Evolutionary conservation across 2,888 invertebrate genomes (phyloP).

Genomic region (Microchrysa polita): DNA sequence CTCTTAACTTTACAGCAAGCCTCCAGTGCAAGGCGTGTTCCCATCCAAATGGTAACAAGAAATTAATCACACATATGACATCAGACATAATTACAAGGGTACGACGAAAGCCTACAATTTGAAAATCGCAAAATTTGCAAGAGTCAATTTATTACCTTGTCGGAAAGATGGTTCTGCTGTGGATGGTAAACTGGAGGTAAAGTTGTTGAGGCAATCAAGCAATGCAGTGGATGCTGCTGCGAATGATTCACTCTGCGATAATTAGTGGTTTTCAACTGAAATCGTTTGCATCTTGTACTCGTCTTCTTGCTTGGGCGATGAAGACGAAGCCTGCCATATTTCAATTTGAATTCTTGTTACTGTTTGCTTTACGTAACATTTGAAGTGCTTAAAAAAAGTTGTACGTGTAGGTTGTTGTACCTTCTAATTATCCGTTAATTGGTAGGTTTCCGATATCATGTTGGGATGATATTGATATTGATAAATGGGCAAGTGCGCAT

Average conservation of each 20-base stretch:
- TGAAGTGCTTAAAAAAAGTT: background rate
- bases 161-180: constrained; percentile 21
- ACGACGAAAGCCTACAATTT: background rate
- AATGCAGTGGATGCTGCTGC: background rate
- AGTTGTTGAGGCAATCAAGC: background rate
- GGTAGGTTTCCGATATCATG: constrained; percentile 21
- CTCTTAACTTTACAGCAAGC: too few species aligned
- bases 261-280: constrained; percentile 15
- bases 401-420: background rate
- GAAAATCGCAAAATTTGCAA: background rate
- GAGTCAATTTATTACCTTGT: constrained; percentile 1
- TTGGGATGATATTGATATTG: constrained; percentile 17
- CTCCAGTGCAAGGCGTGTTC: too few species aligned
- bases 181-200: background rate
- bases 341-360: constrained; percentile 24
- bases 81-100: constrained; percentile 5
- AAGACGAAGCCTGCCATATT: background rate
- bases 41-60: background rate
- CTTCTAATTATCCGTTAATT: constrained; percentile 21
- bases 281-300: constrained; percentile 17
- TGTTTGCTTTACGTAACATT: constrained; percentile 18
- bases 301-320: background rate
- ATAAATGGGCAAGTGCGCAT: constrained; percentile 6
- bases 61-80: constrained; percentile 11
- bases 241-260: background rate